Conservation (phyloP, 1,140 invertebrate genomes). For the Druon quercuslanigerum region DNA sequence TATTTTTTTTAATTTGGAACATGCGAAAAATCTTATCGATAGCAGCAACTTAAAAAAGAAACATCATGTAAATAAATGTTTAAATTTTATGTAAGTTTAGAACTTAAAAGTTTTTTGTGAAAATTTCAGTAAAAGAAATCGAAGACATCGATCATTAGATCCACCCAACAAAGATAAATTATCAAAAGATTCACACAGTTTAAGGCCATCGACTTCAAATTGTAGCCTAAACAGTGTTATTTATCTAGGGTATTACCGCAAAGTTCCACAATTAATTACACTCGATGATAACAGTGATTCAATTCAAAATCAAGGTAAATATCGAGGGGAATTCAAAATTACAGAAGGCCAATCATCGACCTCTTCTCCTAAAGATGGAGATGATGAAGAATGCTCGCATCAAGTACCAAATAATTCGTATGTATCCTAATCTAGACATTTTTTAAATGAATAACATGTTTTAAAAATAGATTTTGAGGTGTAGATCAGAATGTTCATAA, state of each 20-base stretch:
- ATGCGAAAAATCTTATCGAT: too few species aligned
- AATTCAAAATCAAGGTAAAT: neutral
- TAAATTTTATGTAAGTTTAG: neutral
- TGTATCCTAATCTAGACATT: neutral
- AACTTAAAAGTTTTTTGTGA: neutral
- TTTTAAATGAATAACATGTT: too few species aligned
- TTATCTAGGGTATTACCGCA: slow-evolving; percentile 56
- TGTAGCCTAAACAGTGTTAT: slow-evolving; percentile 49
- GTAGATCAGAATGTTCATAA: too few species aligned
- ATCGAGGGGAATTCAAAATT: neutral
- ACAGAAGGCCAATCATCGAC: neutral
- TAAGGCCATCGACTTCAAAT: neutral
- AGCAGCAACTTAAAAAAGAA: neutral
- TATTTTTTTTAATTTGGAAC: too few species aligned
- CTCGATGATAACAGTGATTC: slow-evolving; percentile 51
- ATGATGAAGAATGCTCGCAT: neutral
- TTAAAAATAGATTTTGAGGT: too few species aligned
- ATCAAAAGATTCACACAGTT: slow-evolving; percentile 8
- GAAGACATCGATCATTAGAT: slow-evolving; percentile 29
- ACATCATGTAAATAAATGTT: neutral
- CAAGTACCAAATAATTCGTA: neutral
- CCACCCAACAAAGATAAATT: neutral
- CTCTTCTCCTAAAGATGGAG: neutral
- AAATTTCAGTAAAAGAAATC: neutral
- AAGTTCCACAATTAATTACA: slow-evolving; percentile 56